Conservation (phyloP, 2,888 invertebrate genomes). For the Dascillus cervinus region DNA sequence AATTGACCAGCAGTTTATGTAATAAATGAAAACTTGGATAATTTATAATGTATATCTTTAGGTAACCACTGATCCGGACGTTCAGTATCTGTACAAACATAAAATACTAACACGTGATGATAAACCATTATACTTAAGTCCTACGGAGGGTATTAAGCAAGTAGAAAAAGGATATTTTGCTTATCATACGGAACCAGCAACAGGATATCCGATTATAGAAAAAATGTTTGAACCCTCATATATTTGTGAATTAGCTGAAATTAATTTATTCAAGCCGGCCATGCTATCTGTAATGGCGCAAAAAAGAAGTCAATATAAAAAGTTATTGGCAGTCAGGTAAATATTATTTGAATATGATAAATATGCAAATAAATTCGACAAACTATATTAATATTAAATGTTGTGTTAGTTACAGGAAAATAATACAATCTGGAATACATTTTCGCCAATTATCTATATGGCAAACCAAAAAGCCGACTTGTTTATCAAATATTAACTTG, state of each 20-base stretch:
- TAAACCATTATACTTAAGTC: constrained; percentile 13
- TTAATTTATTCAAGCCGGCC: constrained; percentile 28
- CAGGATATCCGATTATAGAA: constrained; percentile 35
- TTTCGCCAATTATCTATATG: constrained; percentile 24
- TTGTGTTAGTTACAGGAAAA: constrained; percentile 28
- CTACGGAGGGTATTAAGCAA: constrained; percentile 37
- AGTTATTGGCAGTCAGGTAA: constrained; percentile 36
- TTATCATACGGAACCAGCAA: constrained; percentile 34
- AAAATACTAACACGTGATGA: constrained; percentile 10
- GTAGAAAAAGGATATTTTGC: constrained; percentile 43
- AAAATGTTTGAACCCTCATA: constrained; percentile 28
- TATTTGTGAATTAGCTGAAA: constrained; percentile 35
- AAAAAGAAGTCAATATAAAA: constrained; percentile 40
- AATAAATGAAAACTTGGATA: too few relatives aligned
- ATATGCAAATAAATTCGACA: too few relatives aligned
- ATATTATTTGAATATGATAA: not conserved
- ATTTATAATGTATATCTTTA: too few relatives aligned
- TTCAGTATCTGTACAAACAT: constrained; percentile 9
- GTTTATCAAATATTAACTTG: constrained; percentile 24
- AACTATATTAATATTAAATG: too few relatives aligned
- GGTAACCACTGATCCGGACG: constrained; percentile 10
- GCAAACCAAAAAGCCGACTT: constrained; percentile 26
- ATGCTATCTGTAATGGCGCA: constrained; percentile 36
- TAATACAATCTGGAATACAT: constrained; percentile 21
- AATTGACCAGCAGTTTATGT: too few relatives aligned